Conservation (phyloP, 2,888 invertebrate species). For the Hirtodrosophila cameraria region DNA sequence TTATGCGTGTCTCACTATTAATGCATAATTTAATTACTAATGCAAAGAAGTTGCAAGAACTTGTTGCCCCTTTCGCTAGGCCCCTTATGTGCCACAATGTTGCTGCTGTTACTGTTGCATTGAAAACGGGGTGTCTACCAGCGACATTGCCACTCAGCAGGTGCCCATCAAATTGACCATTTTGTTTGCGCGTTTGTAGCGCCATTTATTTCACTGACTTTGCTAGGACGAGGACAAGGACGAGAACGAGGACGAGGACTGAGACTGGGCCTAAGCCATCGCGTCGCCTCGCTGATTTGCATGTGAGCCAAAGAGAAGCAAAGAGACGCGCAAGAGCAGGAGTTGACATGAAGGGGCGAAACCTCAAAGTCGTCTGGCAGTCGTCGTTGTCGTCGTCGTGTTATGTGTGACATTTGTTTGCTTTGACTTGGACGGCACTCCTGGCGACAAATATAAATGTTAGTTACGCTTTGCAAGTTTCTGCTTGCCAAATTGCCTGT, state of each 20-base stretch:
- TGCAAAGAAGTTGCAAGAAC: slow-evolving; percentile 11
- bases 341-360: slow-evolving; percentile 34
- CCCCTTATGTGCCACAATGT: slow-evolving; percentile 2
- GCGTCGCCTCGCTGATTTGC: slow-evolving; percentile 68
- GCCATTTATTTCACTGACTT: slow-evolving; percentile 40
- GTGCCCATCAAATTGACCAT: slow-evolving; percentile 67
- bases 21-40: slow-evolving; percentile 47
- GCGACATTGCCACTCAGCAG: slow-evolving; percentile 38
- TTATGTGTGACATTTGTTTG: slow-evolving; percentile 71
- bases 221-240: no score
- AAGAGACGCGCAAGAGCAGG: background rate
- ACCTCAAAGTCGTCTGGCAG: slow-evolving; percentile 66
- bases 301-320: slow-evolving; percentile 41
- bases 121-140: slow-evolving; percentile 15
- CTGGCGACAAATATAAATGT: slow-evolving; percentile 75
- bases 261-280: slow-evolving; percentile 43
- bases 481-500: slow-evolving; percentile 74
- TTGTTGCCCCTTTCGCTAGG: slow-evolving; percentile 26
- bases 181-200: slow-evolving; percentile 56
- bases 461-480: slow-evolving; percentile 71
- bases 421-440: slow-evolving; percentile 66
- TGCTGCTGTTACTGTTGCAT: background rate
- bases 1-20: slow-evolving; percentile 11
- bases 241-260: no score
- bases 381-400: slow-evolving; percentile 44